Evolutionary conservation across 2,888 invertebrate species (phyloP), one percentile per base, ranked within the genome.

Genomic region (Teinopalpus imperialis): DNA sequence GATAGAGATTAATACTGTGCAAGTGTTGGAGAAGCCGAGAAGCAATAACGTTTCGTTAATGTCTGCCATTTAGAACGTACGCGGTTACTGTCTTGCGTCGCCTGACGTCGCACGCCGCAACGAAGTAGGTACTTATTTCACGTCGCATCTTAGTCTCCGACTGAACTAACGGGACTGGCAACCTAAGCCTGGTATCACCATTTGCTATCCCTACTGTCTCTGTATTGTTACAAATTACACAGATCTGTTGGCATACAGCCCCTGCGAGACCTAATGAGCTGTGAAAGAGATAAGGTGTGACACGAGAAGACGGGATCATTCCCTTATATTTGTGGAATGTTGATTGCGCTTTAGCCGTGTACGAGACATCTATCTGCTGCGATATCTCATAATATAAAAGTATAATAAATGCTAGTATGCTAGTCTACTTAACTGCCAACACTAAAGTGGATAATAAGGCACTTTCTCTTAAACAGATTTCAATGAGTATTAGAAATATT

Each of bases 231-330:
- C 80, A 85, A 88, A 85, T 81, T 72, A 76, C 66, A 73, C 63
- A 77, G 81, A 79, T 81, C 76, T 81, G 71, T 65, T 74, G 63
- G 69, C 69, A 74, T 72, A 66, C 72, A 61, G 66, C 69, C 74
- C 68, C 74, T 78, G 75, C 69, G 76, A 62, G 66, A 75, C 75
- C 81, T 88, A 89, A 89, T 89, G 89, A 88, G 81, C 85, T 81
- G 89, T 90, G 86, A 91, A 90, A 77, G 70, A 89, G 90, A 90
- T 90, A 90, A 89, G 89, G 79, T 77, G 70, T 72, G 69, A 69
- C 73, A 69, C 63, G 63, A 74, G 73, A 66, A 74, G 73, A 74
- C 76, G 74, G 74, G 74, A 82, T 83, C 78, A 74, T 69, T 71
- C 72, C 68, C 71, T 71, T 81, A 82, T 83, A 80, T 79, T 61